Base-by-base conservation (phyloP, 2,888 invertebrate genomes). In the Resseliella maxima region DNA sequence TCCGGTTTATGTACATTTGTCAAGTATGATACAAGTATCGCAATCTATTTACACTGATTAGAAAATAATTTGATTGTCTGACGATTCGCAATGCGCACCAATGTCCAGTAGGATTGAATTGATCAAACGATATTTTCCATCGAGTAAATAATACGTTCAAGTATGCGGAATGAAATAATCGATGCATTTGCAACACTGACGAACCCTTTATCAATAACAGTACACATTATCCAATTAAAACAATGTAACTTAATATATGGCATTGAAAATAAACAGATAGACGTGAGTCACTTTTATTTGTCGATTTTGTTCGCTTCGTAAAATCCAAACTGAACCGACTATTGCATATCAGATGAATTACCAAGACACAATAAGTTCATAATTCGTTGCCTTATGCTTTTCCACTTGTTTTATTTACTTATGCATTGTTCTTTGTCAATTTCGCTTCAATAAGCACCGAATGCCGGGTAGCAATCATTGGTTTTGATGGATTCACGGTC, bases 151-250 rank as follows among this genome's bases (percentile, higher is more conserved):
- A 24, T 0, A 59, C 2, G 2, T 1, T 31, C 72, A 72, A 72
- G 59, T 72, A 12, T 72, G 15, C 31, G 72, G 72, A 35, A 72
- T 72, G 72, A 72, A 15, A 72, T 72, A 72, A 72, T 72, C 72
- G 72, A 72, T 72, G 72, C 72, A 31, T 31, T 31, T 31, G 0
- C 31, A 35, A 31, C n/a, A 18, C n/a, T 72, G 31, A 72, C 72
- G 15, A 72, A 72, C 72, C 72, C 72, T 72, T 72, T 72, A 72
- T 31, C 72, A 72, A 31, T 72, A 27, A 59, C 5, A 10, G 72
- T 15, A 72, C 72, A 72, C 72, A 72, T 72, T 72, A 72, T 72
- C 35, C 72, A 72, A 72, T 72, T 72, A 72, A 72, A 35, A 72
- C 27, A 72, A 5, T 72, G 72, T 35, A 72, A 72, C 72, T 59